phyloP scores from a whole-genome alignment of 2,113 vertebrate species.

The Brachionichthys hirsutus region DNA sequence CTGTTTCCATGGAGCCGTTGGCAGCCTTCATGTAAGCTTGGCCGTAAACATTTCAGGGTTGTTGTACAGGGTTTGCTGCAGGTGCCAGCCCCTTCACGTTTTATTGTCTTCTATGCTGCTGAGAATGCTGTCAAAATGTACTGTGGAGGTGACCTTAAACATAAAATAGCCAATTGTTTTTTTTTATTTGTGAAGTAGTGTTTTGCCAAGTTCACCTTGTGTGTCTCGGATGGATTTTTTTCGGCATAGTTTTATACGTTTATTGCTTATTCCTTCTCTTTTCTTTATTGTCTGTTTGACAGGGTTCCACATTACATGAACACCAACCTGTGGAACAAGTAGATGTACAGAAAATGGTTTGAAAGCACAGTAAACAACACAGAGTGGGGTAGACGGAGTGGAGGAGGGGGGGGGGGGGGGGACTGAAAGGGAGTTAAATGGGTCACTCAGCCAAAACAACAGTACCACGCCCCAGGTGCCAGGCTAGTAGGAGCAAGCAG shows the following conservation, averaged over 20 bases:
- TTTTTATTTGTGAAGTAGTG: neutral
- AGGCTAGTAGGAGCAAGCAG: slow-evolving; percentile 75
- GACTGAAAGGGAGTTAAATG: slow-evolving; percentile 61
- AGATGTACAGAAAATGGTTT: slow-evolving; percentile 56
- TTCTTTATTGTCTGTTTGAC: slow-evolving; percentile 47
- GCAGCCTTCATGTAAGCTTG: slow-evolving; percentile 75
- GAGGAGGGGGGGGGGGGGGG: slow-evolving; percentile 57
- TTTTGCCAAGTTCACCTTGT: neutral
- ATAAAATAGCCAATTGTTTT: slow-evolving; percentile 12
- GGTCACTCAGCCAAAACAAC: slow-evolving; percentile 69
- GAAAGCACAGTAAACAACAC: slow-evolving; percentile 62
- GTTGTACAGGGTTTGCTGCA: slow-evolving; percentile 75
- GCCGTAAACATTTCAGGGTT: slow-evolving; percentile 79
- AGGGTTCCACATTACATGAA: slow-evolving; percentile 52
- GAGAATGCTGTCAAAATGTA: slow-evolving; percentile 37
- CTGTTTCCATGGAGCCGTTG: slow-evolving; percentile 77
- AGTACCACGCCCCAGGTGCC: slow-evolving; percentile 76
- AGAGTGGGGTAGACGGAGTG: slow-evolving; percentile 25
- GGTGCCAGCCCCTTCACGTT: slow-evolving; percentile 43
- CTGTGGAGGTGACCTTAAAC: slow-evolving; percentile 17
- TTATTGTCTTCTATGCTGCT: slow-evolving; percentile 16
- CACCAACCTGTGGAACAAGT: slow-evolving; percentile 67
- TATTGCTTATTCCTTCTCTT: slow-evolving; percentile 1
- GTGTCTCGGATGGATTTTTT: slow-evolving; percentile 5
- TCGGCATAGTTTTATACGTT: neutral